Percentiles rank a stretch among this genome's conserved stretches.
phyloP scores from a whole-genome alignment of 2,888 invertebrate genomes.

The Tenthredo distinguenda region DNA sequence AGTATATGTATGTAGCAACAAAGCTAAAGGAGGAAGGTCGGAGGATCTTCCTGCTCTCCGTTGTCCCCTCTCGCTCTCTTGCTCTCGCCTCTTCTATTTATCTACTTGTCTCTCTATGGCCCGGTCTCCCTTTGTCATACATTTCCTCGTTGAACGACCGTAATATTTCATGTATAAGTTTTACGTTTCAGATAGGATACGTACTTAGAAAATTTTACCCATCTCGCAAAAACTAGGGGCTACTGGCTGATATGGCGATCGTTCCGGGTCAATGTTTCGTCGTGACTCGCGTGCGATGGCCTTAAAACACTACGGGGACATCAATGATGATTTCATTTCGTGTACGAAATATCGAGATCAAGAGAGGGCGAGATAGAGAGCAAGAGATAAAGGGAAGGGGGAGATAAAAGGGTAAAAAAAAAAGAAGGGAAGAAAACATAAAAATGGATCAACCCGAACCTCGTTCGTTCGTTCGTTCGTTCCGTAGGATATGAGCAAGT shows the following conservation, averaged over 20 bases:
- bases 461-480: neutral
- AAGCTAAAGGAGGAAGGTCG: constrained; percentile 17
- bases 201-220: neutral
- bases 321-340: neutral
- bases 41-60: constrained; percentile 17
- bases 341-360: constrained; percentile 10
- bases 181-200: neutral
- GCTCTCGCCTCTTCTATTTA: neutral
- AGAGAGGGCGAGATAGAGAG: neutral
- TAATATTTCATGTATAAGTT: neutral
- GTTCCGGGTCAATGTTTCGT: constrained; percentile 9
- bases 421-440: neutral
- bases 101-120: neutral
- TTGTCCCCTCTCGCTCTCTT: neutral
- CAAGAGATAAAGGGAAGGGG: neutral
- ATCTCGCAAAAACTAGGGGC: neutral
- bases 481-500: neutral
- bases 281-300: neutral
- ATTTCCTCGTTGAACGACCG: neutral
- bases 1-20: constrained; percentile 20
- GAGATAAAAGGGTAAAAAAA: constrained; percentile 54
- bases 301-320: neutral
- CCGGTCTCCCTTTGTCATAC: neutral
- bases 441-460: neutral
- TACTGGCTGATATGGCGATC: neutral